phyloP scores from a whole-genome alignment of 2,113 vertebrate species.

The Triplophysa rosa region DNA sequence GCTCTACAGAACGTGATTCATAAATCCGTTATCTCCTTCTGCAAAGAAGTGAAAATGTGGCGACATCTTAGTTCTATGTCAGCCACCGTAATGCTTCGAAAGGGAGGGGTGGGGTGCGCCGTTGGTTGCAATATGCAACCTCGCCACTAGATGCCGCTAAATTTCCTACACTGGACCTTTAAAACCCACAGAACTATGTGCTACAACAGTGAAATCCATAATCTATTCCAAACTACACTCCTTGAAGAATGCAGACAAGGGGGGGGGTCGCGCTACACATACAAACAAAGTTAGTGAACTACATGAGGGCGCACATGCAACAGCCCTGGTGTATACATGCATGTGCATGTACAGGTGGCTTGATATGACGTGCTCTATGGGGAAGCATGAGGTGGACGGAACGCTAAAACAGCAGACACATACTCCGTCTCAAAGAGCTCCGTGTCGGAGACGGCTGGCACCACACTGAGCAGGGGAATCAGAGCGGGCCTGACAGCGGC shows the following conservation, averaged over 20 bases:
- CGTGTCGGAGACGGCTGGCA: conserved; percentile 82
- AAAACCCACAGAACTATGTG: no score
- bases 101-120: no score
- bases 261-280: not conserved
- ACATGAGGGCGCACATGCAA: not conserved
- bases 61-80: no score
- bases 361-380: conserved; percentile 26
- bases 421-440: conserved; percentile 84
- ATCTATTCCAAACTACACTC: not conserved
- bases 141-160: no score
- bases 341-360: not conserved
- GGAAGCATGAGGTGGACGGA: not conserved
- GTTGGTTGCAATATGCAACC: no score
- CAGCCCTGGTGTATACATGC: conserved; percentile 3
- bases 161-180: no score
- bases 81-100: no score
- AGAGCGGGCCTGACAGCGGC: conserved; percentile 75
- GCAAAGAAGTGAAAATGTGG: no score
- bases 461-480: conserved; percentile 75
- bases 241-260: not conserved
- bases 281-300: conserved; percentile 27
- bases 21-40: no score
- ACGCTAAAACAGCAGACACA: conserved; percentile 61
- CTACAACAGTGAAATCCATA: not conserved
- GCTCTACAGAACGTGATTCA: no score